Percentiles rank a stretch among this genome's conserved stretches.
Conservation (phyloP, 1,140 invertebrate genomes). For the Brachionus koreanus region DNA sequence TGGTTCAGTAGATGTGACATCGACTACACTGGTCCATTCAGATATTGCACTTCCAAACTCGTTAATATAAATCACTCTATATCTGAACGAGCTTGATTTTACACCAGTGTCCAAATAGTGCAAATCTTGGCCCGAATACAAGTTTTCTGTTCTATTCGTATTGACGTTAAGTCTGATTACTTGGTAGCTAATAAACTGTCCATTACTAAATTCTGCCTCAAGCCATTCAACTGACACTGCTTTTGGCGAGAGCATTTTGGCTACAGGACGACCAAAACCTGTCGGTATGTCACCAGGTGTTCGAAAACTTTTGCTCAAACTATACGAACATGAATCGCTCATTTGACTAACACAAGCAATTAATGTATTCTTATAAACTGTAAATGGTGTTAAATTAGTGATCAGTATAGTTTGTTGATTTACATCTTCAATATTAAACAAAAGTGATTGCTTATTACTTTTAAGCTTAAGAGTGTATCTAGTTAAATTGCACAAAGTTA, state of each 20-base stretch:
- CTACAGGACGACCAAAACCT: not conserved
- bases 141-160: not conserved
- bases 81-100: not conserved
- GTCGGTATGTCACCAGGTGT: not conserved
- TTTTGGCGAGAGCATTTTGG: not conserved
- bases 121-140: not conserved
- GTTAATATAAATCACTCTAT: constrained; percentile 18
- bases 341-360: not conserved
- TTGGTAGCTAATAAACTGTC: constrained; percentile 27
- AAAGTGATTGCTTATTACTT: not conserved
- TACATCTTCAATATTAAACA: not conserved
- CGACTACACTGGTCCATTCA: not conserved
- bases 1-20: not conserved
- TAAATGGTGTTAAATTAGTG: not conserved
- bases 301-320: not conserved
- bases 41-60: constrained; percentile 20
- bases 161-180: not conserved
- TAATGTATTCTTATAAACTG: not conserved
- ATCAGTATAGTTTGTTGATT: not conserved
- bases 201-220: not conserved
- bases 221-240: constrained; percentile 37
- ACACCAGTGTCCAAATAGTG: not conserved
- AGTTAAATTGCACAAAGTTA: not conserved
- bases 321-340: not conserved
- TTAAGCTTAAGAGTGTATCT: not conserved